Percentiles rank a stretch among this genome's conserved stretches.
Evolutionary conservation across 2,888 invertebrate species (phyloP).

Genomic region (Lamproptera curius): DNA sequence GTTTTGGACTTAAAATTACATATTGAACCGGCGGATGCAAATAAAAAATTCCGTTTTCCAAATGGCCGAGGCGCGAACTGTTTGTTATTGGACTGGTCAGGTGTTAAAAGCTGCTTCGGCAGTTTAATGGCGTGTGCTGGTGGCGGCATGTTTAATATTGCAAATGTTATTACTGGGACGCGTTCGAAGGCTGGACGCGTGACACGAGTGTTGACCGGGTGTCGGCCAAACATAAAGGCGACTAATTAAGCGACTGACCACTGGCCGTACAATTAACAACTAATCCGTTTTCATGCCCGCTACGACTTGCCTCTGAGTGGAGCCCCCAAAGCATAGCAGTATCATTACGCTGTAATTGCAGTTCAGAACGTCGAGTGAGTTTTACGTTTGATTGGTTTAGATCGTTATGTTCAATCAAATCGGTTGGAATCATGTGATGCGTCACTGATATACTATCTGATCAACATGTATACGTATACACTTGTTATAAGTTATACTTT

Average conservation of each 20-base stretch:
- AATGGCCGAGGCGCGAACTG: conserved; percentile 12
- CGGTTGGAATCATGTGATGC: too few species aligned
- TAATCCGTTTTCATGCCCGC: conserved; percentile 36
- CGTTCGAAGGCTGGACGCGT: conserved; percentile 23
- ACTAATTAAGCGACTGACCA: conserved; percentile 50
- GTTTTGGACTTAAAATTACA: too few species aligned
- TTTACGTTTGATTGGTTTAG: not conserved
- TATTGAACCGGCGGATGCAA: not conserved
- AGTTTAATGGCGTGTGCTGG: conserved; percentile 44
- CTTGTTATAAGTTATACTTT: too few species aligned
- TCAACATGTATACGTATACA: too few species aligned
- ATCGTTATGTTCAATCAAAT: not conserved
- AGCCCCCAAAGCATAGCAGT: conserved; percentile 3
- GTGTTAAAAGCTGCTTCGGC: conserved; percentile 47
- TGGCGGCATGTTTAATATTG: conserved; percentile 61
- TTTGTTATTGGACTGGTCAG: conserved; percentile 47
- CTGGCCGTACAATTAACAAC: conserved; percentile 40
- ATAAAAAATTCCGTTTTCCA: conserved; percentile 13
- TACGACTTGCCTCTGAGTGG: conserved; percentile 8
- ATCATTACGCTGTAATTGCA: conserved; percentile 11
- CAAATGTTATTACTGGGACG: conserved; percentile 55
- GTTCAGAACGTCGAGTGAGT: conserved; percentile 2
- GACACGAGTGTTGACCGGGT: conserved; percentile 34
- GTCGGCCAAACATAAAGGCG: conserved; percentile 52
- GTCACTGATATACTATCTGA: too few species aligned